A percentile compares a stretch with the other conserved stretches of the same genome.
Evolutionary conservation across 2,113 vertebrate genomes (phyloP).

Genomic region (Taxidea taxus): DNA sequence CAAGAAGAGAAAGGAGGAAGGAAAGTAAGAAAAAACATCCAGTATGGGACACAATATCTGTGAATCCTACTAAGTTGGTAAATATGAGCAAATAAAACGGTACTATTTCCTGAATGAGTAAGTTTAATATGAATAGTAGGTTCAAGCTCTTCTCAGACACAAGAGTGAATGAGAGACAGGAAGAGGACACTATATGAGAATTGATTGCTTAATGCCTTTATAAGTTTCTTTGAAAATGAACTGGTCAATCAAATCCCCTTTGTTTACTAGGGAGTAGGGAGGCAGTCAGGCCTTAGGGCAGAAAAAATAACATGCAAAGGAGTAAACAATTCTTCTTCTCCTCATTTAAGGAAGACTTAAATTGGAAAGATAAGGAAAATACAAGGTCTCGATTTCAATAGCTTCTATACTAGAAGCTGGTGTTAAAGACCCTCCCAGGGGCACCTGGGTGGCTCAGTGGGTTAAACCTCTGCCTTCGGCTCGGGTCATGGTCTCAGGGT

Average conservation of each 20-base stretch:
- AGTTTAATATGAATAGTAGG: neutral
- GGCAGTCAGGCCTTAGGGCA: neutral
- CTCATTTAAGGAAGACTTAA: neutral
- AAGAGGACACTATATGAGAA: constrained; percentile 17
- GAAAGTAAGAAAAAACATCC: neutral
- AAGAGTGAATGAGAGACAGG: neutral
- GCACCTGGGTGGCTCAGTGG: too few species aligned
- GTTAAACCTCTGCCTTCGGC: too few species aligned
- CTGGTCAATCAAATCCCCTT: constrained; percentile 45
- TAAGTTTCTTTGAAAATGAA: constrained; percentile 57
- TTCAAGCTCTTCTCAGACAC: neutral
- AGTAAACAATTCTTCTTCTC: neutral
- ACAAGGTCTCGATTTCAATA: neutral
- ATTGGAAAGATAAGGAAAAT: neutral
- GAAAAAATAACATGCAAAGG: neutral
- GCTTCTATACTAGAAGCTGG: neutral
- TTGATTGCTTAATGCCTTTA: constrained; percentile 45
- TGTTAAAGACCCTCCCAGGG: neutral
- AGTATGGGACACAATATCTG: neutral
- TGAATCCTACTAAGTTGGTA: neutral
- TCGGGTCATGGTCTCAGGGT: too few species aligned
- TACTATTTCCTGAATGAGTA: neutral
- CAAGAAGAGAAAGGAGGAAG: neutral
- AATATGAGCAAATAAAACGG: neutral
- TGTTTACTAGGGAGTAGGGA: neutral